Conservation (phyloP, 2,113 vertebrate genomes). For the Thalassoma bifasciatum region DNA sequence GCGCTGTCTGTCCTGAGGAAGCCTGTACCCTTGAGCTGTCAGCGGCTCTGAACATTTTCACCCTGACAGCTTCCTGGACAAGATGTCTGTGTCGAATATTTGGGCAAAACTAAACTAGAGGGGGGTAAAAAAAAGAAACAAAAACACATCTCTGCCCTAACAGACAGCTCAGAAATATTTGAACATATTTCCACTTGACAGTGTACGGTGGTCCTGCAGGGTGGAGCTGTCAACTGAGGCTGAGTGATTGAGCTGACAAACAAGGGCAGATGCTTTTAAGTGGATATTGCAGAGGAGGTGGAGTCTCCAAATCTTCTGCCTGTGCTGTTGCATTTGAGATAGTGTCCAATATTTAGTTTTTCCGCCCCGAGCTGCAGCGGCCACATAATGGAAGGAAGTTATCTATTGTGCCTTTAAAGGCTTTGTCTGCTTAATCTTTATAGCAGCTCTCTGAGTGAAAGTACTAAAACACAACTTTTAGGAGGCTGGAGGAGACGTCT, state of each 20-base stretch:
- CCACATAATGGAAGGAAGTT: conserved; percentile 18
- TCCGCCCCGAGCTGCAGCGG: conserved; percentile 15
- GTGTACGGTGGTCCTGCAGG: conserved; percentile 25
- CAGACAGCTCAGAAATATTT: conserved; percentile 27
- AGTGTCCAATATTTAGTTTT: conserved; percentile 8
- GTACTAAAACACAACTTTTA: conserved; percentile 2
- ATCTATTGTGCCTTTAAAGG: conserved; percentile 16
- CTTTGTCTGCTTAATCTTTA: conserved; percentile 15
- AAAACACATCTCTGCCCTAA: not conserved
- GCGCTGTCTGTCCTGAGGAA: not conserved
- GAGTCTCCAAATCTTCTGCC: conserved; percentile 5
- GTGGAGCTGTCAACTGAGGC: conserved; percentile 11
- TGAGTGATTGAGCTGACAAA: conserved; percentile 31
- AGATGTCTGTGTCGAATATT: conserved; percentile 29
- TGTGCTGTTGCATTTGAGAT: conserved; percentile 11
- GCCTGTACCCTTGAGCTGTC: conserved; percentile 25
- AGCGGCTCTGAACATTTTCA: conserved; percentile 14
- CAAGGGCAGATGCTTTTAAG: conserved; percentile 14
- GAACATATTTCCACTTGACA: conserved; percentile 32
- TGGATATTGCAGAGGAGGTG: not conserved
- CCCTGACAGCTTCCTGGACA: conserved; percentile 23
- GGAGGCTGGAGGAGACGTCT: conserved; percentile 10
- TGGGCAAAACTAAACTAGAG: conserved; percentile 15
- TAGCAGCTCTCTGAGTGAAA: not conserved
- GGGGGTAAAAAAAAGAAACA: too few species aligned